A percentile compares a stretch with the other conserved stretches of the same genome.
Conservation (phyloP, 2,113 vertebrate genomes). For the Cottus gobio region DNA sequence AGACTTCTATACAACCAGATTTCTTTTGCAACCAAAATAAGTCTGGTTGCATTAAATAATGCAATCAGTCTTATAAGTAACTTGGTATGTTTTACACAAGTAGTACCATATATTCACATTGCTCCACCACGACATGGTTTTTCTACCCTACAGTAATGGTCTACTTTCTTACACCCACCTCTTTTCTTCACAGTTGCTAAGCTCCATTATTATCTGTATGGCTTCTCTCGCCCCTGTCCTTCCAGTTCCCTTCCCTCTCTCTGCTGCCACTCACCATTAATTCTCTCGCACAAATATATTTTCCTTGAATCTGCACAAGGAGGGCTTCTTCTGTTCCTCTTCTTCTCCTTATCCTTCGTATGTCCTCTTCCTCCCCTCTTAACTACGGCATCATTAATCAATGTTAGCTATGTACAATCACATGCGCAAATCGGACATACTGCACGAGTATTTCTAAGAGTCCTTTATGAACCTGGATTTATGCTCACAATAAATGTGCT, state of each 20-base stretch:
- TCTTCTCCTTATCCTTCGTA: slow-evolving; percentile 6
- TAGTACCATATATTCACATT: background rate
- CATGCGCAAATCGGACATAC: background rate
- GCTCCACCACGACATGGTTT: background rate
- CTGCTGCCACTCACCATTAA: background rate
- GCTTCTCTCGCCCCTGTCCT: background rate
- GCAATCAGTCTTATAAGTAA: no score
- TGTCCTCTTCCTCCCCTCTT: background rate
- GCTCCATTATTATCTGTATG: background rate
- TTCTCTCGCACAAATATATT: slow-evolving; percentile 24
- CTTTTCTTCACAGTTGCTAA: background rate
- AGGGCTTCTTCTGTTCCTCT: background rate
- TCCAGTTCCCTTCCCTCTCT: background rate
- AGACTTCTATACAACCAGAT: background rate
- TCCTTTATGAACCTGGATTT: slow-evolving; percentile 10
- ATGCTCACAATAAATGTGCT: slow-evolving; percentile 8
- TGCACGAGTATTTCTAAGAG: background rate
- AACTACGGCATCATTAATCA: slow-evolving; percentile 17
- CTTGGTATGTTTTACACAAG: background rate
- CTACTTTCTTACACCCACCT: background rate
- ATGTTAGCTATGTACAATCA: background rate
- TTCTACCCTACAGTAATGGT: background rate
- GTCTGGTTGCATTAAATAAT: no score
- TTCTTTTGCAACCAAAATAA: background rate
- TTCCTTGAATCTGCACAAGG: slow-evolving; percentile 9